phyloP scores from a whole-genome alignment of 2,113 vertebrate species.

The Sapajus apella region DNA sequence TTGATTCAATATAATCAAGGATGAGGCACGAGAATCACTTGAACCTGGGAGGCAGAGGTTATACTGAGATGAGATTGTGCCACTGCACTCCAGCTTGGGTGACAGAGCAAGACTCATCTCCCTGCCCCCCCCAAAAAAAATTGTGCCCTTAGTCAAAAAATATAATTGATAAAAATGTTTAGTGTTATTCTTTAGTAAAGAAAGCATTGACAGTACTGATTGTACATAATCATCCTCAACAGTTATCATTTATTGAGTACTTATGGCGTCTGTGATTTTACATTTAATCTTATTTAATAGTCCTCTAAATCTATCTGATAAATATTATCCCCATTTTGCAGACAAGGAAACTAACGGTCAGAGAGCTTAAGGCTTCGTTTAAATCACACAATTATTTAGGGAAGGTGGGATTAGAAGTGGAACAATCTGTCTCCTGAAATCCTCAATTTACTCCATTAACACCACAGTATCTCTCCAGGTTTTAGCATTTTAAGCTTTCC shows the following conservation, averaged over 20 bases:
- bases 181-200: background rate
- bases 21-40: too few species aligned
- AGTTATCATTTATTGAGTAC: background rate
- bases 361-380: background rate
- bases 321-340: background rate
- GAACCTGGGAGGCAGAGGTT: too few species aligned
- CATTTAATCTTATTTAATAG: background rate
- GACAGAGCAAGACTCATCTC: too few species aligned
- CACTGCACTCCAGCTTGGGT: too few species aligned
- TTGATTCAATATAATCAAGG: too few species aligned
- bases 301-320: background rate
- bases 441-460: background rate
- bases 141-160: background rate
- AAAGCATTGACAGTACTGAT: background rate
- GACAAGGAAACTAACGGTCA: background rate
- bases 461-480: background rate
- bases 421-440: background rate
- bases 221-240: background rate
- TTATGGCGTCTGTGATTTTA: background rate
- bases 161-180: conserved; percentile 24
- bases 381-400: background rate
- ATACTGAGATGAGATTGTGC: too few species aligned
- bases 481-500: background rate
- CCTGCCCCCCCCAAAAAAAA: background rate
- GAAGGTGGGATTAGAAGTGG: background rate